These are phyloP conservation scores for Paratrypauchen microcephalus DNA, from an alignment of 2,797 vertebrate genomes.

Conservation along the genomic window DNA sequence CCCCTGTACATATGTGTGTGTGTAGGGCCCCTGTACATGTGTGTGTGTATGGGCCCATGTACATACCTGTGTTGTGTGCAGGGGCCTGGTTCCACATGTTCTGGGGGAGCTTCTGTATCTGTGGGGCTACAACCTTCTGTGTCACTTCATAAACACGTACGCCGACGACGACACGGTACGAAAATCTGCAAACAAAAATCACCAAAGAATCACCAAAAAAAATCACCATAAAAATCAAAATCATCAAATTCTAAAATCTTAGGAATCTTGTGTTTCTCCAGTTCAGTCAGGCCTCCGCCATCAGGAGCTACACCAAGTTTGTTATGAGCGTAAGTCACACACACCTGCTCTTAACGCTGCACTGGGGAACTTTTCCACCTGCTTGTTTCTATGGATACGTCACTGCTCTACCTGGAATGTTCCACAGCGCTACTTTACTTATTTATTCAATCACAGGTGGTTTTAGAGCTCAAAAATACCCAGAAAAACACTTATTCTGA, in stretches of 20 bases:
- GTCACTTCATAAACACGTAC: slow-evolving; percentile 88
- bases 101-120: slow-evolving; percentile 88
- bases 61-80: slow-evolving; percentile 61
- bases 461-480: too few species aligned
- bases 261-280: slow-evolving; percentile 51
- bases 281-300: slow-evolving; percentile 86
- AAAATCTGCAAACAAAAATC: too few species aligned
- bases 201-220: too few species aligned
- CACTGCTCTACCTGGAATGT: too few species aligned
- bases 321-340: slow-evolving; percentile 82
- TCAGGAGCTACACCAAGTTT: slow-evolving; percentile 89
- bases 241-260: too few species aligned
- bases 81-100: slow-evolving; percentile 84
- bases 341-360: too few species aligned
- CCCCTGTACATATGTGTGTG: slow-evolving; percentile 9
- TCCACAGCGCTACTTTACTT: too few species aligned
- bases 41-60: not conserved
- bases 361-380: too few species aligned
- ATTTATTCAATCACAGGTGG: too few species aligned
- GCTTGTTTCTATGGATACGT: too few species aligned
- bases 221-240: too few species aligned
- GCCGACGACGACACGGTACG: slow-evolving; percentile 71
- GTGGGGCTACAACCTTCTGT: slow-evolving; percentile 89
- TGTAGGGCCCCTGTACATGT: not conserved
- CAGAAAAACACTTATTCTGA: too few species aligned